These are phyloP conservation scores for Bradypodion pumilum DNA, from an alignment of 2,797 vertebrate genomes.

Conservation along the genomic window DNA sequence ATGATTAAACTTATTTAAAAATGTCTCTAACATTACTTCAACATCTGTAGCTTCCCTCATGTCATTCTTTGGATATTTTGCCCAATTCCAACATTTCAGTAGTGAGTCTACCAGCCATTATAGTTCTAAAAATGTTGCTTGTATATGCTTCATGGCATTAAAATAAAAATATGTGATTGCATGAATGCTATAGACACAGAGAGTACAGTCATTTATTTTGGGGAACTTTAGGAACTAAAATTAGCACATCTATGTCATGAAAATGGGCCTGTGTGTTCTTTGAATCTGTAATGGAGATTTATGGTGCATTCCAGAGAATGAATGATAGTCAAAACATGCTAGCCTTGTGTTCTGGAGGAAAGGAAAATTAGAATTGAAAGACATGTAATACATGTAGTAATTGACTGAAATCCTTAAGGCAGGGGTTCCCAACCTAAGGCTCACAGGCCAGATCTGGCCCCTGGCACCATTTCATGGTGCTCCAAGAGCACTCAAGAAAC, in stretches of 20 bases:
- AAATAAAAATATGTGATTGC: not conserved
- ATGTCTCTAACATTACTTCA: not conserved
- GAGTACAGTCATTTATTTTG: not conserved
- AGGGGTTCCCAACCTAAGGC: no score
- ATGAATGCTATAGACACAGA: not conserved
- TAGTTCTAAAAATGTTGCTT: not conserved
- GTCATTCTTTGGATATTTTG: not conserved
- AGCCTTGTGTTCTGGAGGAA: no score
- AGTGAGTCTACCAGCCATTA: not conserved
- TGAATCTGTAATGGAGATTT: no score
- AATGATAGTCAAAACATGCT: no score
- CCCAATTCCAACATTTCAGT: not conserved
- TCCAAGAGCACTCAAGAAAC: no score
- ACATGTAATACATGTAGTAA: no score
- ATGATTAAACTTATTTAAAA: not conserved
- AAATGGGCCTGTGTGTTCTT: no score
- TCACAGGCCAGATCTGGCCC: no score
- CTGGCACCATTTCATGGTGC: no score
- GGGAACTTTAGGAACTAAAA: not conserved
- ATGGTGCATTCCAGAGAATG: no score
- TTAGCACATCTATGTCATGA: constrained; percentile 68
- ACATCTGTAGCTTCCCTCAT: not conserved
- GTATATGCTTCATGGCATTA: not conserved
- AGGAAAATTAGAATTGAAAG: no score
- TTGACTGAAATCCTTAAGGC: no score